Evolutionary conservation across 2,888 invertebrate genomes (phyloP), one percentile per base, ranked within the genome.

Genomic region (Xanthia togata): DNA sequence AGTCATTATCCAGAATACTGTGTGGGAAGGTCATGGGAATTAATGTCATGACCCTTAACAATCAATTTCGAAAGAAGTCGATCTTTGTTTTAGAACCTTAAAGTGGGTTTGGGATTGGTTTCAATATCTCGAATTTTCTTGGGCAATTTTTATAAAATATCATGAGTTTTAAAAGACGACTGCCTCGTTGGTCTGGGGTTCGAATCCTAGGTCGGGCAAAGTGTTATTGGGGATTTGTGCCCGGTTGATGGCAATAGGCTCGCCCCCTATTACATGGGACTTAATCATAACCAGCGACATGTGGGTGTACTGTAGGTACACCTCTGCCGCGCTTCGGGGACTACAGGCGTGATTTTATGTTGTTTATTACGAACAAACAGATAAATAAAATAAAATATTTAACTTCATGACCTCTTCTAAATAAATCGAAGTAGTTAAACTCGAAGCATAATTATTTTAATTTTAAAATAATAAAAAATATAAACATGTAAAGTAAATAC

Each of bases 21-120:
- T 83, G 85, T 84, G 79, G 73, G 74, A 70, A 82, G 79, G 76
- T 84, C 85, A 84, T 84, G 79, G 67, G 84, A 82, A 79, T 85
- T 82, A 78, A 82, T 79, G 82, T 35, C 53, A 41, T 76, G 70
- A 87, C 76, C 84, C 69, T 26, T n/a, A 60, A 73, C 60, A 78
- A 64, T 60, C 35, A 81, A 70, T 83, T 78, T 73, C 26, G 60
- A 73, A 85, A 73, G 57, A 85, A 47, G 50, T 78, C 20, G 11
- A 11, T 47, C 70, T 82, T 70, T 60, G 70, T 82, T 73, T 67
- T 55, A 44, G 35, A 55, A 41, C 8, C 1, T n/a, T 53, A 20
- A 5, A 1, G 26, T 55, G 1, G 12, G 20, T 14, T 67, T n/a
- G 31, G 23, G 47, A 44, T 59, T 0, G 8, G 14, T 38, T 64